Conservation (phyloP, 1,140 invertebrate species). For the roundworm (Caenorhabditis elegans) region DNA sequence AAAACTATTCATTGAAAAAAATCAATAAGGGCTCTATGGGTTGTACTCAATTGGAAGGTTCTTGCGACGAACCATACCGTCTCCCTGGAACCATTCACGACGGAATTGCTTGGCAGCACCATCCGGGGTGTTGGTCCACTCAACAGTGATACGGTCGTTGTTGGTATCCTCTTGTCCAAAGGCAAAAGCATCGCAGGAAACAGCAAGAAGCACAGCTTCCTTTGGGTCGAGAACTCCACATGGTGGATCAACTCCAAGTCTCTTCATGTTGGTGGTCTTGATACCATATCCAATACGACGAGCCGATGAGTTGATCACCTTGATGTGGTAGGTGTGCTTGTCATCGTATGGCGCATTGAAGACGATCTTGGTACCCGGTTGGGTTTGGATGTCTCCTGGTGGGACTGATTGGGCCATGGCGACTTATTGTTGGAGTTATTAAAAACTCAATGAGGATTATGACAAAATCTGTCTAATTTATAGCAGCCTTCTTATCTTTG, state of each 20-base stretch:
- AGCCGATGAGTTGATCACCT: conserved; percentile 41
- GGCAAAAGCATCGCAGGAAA: conserved; percentile 44
- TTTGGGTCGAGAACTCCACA: conserved; percentile 46
- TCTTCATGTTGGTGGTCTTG: conserved; percentile 47
- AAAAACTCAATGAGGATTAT: no score
- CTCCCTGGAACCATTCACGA: conserved; percentile 17
- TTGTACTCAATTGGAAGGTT: not conserved
- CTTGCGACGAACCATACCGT: conserved; percentile 2
- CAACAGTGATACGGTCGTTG: conserved; percentile 15
- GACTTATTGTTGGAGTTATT: no score
- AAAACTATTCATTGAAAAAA: no score
- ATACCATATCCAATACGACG: conserved; percentile 45
- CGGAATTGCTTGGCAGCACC: conserved; percentile 1
- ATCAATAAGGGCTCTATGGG: no score
- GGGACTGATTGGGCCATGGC: no score
- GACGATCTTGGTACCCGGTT: no score
- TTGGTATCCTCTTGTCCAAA: conserved; percentile 37
- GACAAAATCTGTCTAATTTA: no score
- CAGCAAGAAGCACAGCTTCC: conserved; percentile 38
- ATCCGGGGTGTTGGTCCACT: not conserved
- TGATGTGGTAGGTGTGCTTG: conserved; percentile 47
- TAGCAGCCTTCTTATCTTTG: no score
- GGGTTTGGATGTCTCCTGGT: no score
- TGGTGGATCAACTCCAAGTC: conserved; percentile 40
- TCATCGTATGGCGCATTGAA: conserved; percentile 51